A percentile compares a stretch with the other conserved stretches of the same genome.
Conservation (phyloP, 2,113 vertebrate genomes). For the Antigone vipio region DNA sequence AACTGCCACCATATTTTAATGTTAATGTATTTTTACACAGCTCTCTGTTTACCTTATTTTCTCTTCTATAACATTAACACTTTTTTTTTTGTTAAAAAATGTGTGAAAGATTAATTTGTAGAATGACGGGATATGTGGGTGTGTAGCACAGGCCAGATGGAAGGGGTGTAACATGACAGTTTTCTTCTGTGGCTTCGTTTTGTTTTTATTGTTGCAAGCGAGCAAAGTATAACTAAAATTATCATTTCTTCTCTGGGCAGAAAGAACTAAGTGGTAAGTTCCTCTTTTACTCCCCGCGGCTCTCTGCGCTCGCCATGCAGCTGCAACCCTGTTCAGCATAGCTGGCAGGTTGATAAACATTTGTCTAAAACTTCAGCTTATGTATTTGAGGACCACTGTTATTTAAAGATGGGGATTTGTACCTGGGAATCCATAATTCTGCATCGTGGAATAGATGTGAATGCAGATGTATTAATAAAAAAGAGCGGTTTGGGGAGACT, state of each 20-base stretch:
- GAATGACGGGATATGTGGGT: constrained; percentile 81
- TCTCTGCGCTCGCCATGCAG: neutral
- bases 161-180: constrained; percentile 81
- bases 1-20: constrained; percentile 84
- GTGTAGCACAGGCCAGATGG: constrained; percentile 81
- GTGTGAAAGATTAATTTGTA: constrained; percentile 87
- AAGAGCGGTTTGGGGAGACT: neutral
- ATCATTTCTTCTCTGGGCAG: constrained; percentile 63
- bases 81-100: constrained; percentile 78
- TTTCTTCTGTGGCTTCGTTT: constrained; percentile 80
- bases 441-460: neutral
- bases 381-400: neutral
- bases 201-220: constrained; percentile 77
- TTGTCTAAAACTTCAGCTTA: constrained; percentile 13
- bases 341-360: neutral
- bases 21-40: constrained; percentile 83
- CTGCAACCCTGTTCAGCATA: neutral
- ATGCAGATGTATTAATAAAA: constrained; percentile 11
- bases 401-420: neutral
- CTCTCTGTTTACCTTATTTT: constrained; percentile 82
- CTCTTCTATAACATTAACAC: constrained; percentile 85
- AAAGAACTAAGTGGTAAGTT: constrained; percentile 43
- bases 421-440: neutral
- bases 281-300: neutral
- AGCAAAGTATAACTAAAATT: constrained; percentile 73